Evolutionary conservation across 2,113 vertebrate genomes (phyloP), one percentile per base, ranked within the genome.

Genomic region (Archocentrus centrarchus): DNA sequence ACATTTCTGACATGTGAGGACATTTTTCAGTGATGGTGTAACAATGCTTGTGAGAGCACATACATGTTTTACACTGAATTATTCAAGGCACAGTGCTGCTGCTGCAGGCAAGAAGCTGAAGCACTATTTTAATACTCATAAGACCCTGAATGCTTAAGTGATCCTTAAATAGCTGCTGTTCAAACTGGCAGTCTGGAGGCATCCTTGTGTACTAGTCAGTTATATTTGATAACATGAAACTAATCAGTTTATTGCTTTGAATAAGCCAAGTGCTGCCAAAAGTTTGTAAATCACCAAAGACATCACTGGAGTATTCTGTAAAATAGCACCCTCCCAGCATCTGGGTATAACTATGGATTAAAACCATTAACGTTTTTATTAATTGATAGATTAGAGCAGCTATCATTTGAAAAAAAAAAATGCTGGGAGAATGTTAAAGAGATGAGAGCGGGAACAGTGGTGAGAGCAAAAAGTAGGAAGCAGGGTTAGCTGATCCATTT

Each of bases 401-500:
- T 58, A 10, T 59, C 50, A 50, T 27, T 18, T 15, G 24, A 59
- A 32, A 13, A 58, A 57, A 55, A 75, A 41, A 35, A 35, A 35
- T 85, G 88, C 81, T 84, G 85, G 81, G 81, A 90, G 89, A 89
- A 92, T 75, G 75, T 66, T 70, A 24, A 70, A 75, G 53, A 84
- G 63, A 81, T 57, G 62, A 87, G 77, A 75, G 68, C 85, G 55
- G 75, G 89, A 85, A 81, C 79, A 93, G 88, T 79, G 89, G 92
- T 92, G 83, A 91, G 58, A 87, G 89, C 84, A 89, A 89, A 32
- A 87, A 88, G 90, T 92, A 86, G 86, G 88, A 90, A 92, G 92
- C 90, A 85, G 84, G 85, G 92, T 92, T 86, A 94, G 93, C 93
- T 93, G 82, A 93, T 94, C 79, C 88, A 92, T 73, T 53, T 73